Percentiles rank a stretch among this genome's conserved stretches.
phyloP scores from a whole-genome alignment of 2,888 invertebrate genomes.

The Hipparchia semele region DNA sequence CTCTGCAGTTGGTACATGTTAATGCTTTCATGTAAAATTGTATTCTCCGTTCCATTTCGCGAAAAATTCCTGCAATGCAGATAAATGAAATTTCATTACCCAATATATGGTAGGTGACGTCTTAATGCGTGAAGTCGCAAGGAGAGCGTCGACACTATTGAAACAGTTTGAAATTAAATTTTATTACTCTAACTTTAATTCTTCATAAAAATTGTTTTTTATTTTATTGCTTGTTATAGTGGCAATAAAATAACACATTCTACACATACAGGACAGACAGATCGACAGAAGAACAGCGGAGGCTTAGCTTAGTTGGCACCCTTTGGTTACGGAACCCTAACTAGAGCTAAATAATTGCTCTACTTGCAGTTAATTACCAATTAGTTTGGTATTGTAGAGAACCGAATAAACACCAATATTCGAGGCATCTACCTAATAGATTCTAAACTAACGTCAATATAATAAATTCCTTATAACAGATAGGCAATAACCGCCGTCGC shows the following conservation, averaged over 20 bases:
- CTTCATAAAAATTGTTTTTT: too few species aligned
- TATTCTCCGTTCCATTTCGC: neutral
- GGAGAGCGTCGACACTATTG: too few species aligned
- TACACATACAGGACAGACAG: too few species aligned
- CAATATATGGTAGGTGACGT: constrained; percentile 15
- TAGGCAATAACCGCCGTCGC: constrained; percentile 28
- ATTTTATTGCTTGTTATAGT: too few species aligned
- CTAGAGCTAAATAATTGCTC: neutral
- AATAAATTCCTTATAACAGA: constrained; percentile 9
- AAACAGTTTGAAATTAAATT: too few species aligned
- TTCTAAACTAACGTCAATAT: neutral
- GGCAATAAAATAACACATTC: too few species aligned
- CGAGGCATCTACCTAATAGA: neutral
- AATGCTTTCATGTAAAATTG: constrained; percentile 15
- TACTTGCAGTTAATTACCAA: neutral
- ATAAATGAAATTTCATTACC: constrained; percentile 31
- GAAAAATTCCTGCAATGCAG: constrained; percentile 28
- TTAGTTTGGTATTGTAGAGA: neutral
- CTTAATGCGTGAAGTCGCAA: neutral
- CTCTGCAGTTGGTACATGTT: constrained; percentile 3
- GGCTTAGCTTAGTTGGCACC: too few species aligned
- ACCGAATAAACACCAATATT: neutral
- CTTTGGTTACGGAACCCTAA: too few species aligned
- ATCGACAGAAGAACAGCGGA: too few species aligned
- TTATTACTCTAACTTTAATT: too few species aligned